phyloP scores from a whole-genome alignment of 1,140 invertebrate genomes.

The Theocolax elegans region DNA sequence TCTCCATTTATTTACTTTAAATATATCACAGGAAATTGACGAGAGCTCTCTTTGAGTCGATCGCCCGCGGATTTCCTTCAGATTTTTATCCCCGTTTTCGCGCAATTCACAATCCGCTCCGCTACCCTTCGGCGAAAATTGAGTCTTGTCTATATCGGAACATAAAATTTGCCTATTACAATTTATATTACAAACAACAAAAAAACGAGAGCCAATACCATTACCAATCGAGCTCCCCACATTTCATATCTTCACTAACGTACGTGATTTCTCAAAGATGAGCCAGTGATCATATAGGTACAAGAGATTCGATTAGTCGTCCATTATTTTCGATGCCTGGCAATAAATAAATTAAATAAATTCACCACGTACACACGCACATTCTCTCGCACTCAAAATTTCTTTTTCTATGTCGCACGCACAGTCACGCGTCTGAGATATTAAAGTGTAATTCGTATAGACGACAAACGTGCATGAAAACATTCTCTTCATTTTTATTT shows the following conservation, averaged over 20 bases:
- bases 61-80: constrained; percentile 5
- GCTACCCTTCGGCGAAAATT: constrained; percentile 46
- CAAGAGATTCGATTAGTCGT: constrained; percentile 60
- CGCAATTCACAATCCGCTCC: constrained; percentile 24
- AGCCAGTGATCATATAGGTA: constrained; percentile 48
- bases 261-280: constrained; percentile 42
- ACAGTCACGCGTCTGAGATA: constrained; percentile 8
- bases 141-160: constrained; percentile 43
- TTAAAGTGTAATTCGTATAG: not conserved
- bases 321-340: constrained; percentile 53
- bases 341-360: constrained; percentile 69
- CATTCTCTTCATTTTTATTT: no score
- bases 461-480: not conserved
- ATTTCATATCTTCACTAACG: not conserved
- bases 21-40: constrained; percentile 55
- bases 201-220: constrained; percentile 59
- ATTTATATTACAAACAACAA: constrained; percentile 62
- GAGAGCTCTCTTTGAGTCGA: constrained; percentile 45
- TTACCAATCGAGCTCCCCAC: constrained; percentile 2
- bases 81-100: constrained; percentile 17
- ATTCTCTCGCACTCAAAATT: constrained; percentile 39
- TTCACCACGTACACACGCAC: constrained; percentile 48
- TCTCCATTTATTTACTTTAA: constrained; percentile 43
- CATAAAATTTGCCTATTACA: constrained; percentile 45
- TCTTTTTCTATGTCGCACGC: constrained; percentile 45